phyloP scores from a whole-genome alignment of 1,140 invertebrate genomes.

The Tetranychus cinnabarinus region DNA sequence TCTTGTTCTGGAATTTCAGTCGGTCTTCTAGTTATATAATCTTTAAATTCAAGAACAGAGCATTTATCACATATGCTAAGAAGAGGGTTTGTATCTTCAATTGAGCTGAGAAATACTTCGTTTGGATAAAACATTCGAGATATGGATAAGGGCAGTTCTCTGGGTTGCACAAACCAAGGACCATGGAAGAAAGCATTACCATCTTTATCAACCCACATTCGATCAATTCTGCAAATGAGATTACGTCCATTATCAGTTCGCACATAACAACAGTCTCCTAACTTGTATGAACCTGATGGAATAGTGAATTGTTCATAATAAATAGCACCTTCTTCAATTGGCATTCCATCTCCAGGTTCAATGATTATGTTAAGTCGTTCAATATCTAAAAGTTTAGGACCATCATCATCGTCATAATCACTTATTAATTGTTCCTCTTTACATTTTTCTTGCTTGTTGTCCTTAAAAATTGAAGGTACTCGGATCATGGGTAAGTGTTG shows the following conservation, averaged over 20 bases:
- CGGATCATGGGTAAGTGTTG: too few relatives aligned
- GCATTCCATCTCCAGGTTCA: background rate
- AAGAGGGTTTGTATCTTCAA: slow-evolving; percentile 72
- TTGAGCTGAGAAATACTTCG: slow-evolving; percentile 76
- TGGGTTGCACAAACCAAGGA: slow-evolving; percentile 66
- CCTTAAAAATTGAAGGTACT: too few relatives aligned
- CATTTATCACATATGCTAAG: slow-evolving; percentile 76
- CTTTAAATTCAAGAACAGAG: slow-evolving; percentile 62
- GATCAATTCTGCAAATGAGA: slow-evolving; percentile 75
- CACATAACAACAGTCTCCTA: slow-evolving; percentile 73
- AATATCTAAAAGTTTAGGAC: slow-evolving; percentile 2
- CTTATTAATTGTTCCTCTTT: slow-evolving; percentile 53
- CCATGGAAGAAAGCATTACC: slow-evolving; percentile 74
- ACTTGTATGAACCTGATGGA: slow-evolving; percentile 55
- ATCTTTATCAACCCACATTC: slow-evolving; percentile 64
- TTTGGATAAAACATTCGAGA: slow-evolving; percentile 65
- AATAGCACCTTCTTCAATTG: slow-evolving; percentile 34
- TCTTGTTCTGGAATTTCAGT: slow-evolving; percentile 63
- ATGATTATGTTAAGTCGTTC: slow-evolving; percentile 1
- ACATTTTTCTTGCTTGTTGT: slow-evolving; percentile 25
- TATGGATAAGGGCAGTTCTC: slow-evolving; percentile 47
- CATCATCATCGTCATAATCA: slow-evolving; percentile 5
- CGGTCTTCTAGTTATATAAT: slow-evolving; percentile 67
- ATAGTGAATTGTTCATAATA: slow-evolving; percentile 83
- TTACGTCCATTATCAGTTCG: slow-evolving; percentile 59